Conservation (phyloP, 1,140 invertebrate genomes). For the Camponotus pennsylvanicus region DNA sequence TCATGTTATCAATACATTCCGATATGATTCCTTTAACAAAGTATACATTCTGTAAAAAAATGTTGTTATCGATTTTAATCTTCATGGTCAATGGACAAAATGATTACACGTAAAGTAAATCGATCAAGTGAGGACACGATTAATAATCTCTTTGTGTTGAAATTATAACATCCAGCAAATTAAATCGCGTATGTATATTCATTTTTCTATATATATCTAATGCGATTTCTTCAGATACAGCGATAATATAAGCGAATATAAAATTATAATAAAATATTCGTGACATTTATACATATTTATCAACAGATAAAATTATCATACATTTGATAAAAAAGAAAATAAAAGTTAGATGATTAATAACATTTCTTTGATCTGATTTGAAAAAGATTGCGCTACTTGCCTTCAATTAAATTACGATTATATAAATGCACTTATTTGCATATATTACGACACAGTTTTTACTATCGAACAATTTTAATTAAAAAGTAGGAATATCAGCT, state of each 20-base stretch:
- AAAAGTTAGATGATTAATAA: background rate
- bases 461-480: constrained; percentile 10
- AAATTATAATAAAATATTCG: background rate
- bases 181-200: no score
- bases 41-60: background rate
- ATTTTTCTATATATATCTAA: background rate
- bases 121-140: background rate
- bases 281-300: background rate
- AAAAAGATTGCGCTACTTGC: background rate
- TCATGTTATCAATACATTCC: background rate
- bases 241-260: no score
- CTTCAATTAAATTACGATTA: background rate
- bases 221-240: background rate
- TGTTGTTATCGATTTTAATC: background rate
- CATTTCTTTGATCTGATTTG: background rate
- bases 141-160: background rate
- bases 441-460: background rate
- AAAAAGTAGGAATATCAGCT: constrained; percentile 20
- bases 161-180: background rate
- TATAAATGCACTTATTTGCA: background rate
- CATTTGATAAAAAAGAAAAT: background rate
- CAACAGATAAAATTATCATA: background rate
- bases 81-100: background rate
- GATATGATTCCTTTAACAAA: background rate
- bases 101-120: constrained; percentile 6